Conservation (phyloP, 2,113 vertebrate species). For the Dipodomys spectabilis region DNA sequence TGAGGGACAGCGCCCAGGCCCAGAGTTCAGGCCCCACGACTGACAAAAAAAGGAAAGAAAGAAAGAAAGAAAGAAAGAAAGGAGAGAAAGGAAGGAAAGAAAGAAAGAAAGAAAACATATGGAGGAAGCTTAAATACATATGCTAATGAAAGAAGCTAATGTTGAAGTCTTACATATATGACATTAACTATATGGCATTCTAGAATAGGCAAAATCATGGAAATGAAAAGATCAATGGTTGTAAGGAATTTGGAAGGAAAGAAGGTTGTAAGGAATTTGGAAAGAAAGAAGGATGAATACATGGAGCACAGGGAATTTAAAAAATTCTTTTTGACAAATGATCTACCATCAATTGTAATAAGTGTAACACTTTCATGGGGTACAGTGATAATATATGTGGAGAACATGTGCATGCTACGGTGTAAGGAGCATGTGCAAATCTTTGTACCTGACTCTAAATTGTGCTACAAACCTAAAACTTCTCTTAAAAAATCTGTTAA, state of each 20-base stretch:
- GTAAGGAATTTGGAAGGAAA: not conserved
- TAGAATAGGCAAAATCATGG: not conserved
- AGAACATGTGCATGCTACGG: no score
- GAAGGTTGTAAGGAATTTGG: not conserved
- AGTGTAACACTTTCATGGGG: not conserved
- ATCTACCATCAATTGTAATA: not conserved
- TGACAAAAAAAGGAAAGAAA: no score
- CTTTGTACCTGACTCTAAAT: not conserved
- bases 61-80: no score
- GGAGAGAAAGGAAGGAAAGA: no score
- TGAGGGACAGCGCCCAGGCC: no score
- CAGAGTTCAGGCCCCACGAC: no score
- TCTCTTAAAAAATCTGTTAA: not conserved
- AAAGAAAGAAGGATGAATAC: not conserved
- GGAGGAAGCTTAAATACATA: not conserved
- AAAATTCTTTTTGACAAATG: not conserved
- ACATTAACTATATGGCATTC: not conserved
- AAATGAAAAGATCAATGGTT: not conserved
- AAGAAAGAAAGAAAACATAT: not conserved
- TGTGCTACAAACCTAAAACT: constrained; percentile 1
- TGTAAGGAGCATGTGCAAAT: not conserved
- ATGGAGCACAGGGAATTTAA: not conserved
- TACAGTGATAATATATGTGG: not conserved
- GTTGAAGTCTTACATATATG: not conserved
- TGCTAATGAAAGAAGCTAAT: constrained; percentile 30